Percentiles rank a stretch among this genome's conserved stretches.
Evolutionary conservation across 2,888 invertebrate species (phyloP).

Genomic region (Amiota communis): DNA sequence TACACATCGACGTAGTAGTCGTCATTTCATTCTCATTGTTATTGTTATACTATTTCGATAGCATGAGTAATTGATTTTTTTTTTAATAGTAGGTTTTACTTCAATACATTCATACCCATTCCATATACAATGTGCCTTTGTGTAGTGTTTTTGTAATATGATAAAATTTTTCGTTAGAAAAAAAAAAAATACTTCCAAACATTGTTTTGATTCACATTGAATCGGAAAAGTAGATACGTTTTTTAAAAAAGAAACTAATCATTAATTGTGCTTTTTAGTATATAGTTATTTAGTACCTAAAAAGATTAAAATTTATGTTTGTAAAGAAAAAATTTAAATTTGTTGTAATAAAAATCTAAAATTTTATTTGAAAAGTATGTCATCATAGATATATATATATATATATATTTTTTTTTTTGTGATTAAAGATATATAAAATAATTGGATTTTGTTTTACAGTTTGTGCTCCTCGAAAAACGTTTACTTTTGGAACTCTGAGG

Average conservation of each 20-base stretch:
- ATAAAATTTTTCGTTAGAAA: not conserved
- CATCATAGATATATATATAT: too few species aligned
- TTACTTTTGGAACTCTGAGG: constrained; percentile 61
- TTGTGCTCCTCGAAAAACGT: constrained; percentile 64
- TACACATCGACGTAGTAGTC: not conserved
- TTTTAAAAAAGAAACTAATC: too few species aligned
- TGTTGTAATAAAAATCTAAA: constrained; percentile 43
- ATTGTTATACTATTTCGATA: constrained; percentile 10
- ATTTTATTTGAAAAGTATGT: constrained; percentile 15
- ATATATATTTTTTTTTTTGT: constrained; percentile 12
- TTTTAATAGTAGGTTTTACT: not conserved
- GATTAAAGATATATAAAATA: constrained; percentile 11
- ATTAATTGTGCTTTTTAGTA: not conserved
- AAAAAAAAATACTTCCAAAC: not conserved
- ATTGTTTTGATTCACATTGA: constrained; percentile 66
- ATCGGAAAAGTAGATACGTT: constrained; percentile 44
- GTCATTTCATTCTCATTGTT: not conserved
- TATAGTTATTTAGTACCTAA: constrained; percentile 20
- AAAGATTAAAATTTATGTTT: constrained; percentile 32
- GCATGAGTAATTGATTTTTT: constrained; percentile 22
- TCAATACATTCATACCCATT: not conserved
- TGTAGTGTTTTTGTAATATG: constrained; percentile 31
- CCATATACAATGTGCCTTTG: constrained; percentile 33
- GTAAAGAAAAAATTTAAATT: constrained; percentile 52
- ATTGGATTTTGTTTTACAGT: constrained; percentile 62